phyloP scores from a whole-genome alignment of 2,113 vertebrate genomes.

The Shinisaurus crocodilurus region DNA sequence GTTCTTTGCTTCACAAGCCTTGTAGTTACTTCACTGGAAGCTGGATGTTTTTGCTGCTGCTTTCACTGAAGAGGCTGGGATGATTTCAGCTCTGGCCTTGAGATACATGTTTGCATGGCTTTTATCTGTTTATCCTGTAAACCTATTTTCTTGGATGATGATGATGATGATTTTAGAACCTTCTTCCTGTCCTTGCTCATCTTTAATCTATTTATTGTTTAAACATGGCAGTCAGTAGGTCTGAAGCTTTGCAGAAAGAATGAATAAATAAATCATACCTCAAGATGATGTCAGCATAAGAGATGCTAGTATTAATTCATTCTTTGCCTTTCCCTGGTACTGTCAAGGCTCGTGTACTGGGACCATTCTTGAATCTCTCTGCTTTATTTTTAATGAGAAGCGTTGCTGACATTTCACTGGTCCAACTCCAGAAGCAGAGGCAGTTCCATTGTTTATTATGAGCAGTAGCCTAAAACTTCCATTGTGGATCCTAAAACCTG shows the following conservation, averaged over 20 bases:
- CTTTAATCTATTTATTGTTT: constrained; percentile 16
- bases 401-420: constrained; percentile 25
- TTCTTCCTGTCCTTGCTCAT: background rate
- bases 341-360: background rate
- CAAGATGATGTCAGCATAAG: constrained; percentile 12
- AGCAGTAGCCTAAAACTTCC: background rate
- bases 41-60: background rate
- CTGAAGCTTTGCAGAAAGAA: constrained; percentile 5
- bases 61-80: constrained; percentile 5
- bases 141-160: constrained; percentile 8
- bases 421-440: constrained; percentile 14
- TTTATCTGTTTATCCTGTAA: constrained; percentile 10
- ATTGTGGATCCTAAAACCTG: constrained; percentile 13
- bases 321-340: background rate
- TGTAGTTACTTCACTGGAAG: background rate
- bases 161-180: background rate
- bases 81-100: constrained; percentile 13
- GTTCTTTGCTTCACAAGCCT: background rate
- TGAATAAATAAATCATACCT: constrained; percentile 21
- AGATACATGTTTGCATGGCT: constrained; percentile 18
- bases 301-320: background rate
- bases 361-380: constrained; percentile 8
- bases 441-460: background rate
- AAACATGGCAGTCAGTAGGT: background rate
- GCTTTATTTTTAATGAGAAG: constrained; percentile 29